Percentiles rank a stretch among this genome's conserved stretches.
Conservation (phyloP, 2,888 invertebrate species). For the Baronia brevicornis region DNA sequence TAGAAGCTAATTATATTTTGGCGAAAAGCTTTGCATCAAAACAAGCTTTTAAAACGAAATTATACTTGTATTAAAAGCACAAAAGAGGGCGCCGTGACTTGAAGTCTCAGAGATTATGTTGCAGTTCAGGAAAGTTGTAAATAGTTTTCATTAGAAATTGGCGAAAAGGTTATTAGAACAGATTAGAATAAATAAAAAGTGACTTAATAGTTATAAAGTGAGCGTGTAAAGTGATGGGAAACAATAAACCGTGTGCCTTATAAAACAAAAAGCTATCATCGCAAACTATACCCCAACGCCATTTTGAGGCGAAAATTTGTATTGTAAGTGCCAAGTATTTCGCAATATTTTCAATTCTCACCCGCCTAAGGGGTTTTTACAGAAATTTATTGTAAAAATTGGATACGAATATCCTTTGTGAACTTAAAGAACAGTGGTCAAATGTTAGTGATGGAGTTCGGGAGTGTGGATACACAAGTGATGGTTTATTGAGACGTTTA, state of each 20-base stretch:
- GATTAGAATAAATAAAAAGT: slow-evolving; percentile 43
- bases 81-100: slow-evolving; percentile 26
- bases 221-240: slow-evolving; percentile 51
- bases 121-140: slow-evolving; percentile 70
- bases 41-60: no score
- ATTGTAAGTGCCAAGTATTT: slow-evolving; percentile 76
- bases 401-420: slow-evolving; percentile 33
- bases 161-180: slow-evolving; percentile 33
- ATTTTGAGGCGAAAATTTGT: slow-evolving; percentile 77
- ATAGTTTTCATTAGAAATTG: slow-evolving; percentile 59
- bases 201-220: slow-evolving; percentile 45
- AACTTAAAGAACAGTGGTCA: slow-evolving; percentile 28
- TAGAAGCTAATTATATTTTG: no score
- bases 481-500: slow-evolving; percentile 58
- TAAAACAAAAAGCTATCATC: slow-evolving; percentile 75
- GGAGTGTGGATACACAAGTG: slow-evolving; percentile 50
- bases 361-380: slow-evolving; percentile 36
- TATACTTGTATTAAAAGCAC: no score
- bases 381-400: slow-evolving; percentile 35
- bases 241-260: slow-evolving; percentile 53
- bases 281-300: slow-evolving; percentile 76
- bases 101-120: slow-evolving; percentile 30
- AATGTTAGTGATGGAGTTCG: slow-evolving; percentile 33
- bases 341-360: slow-evolving; percentile 63
- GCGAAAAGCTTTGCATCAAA: no score